Evolutionary conservation across 2,888 invertebrate species (phyloP).

Genomic region (Torymus auratus): DNA sequence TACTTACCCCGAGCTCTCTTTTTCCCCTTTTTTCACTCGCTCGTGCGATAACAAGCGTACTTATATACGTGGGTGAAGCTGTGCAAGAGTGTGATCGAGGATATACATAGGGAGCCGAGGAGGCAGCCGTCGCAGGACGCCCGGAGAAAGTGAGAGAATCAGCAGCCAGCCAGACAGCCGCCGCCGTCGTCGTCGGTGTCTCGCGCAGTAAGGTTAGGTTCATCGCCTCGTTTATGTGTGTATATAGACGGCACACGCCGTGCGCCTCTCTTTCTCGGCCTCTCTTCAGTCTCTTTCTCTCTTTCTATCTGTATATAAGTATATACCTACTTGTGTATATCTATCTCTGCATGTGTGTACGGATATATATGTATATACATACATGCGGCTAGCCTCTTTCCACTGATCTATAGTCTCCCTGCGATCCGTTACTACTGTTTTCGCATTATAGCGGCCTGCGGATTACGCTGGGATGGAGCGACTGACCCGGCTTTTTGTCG

Average conservation of each 20-base stretch:
- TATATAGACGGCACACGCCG: neutral
- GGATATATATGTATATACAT: too few species aligned
- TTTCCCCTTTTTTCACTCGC: neutral
- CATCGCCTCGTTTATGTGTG: conserved; percentile 21
- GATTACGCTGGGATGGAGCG: too few species aligned
- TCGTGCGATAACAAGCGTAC: neutral
- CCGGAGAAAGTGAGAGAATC: neutral
- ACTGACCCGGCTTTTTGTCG: too few species aligned
- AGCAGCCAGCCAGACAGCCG: conserved; percentile 3
- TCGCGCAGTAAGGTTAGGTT: conserved; percentile 51
- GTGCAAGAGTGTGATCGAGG: neutral
- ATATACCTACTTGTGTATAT: neutral
- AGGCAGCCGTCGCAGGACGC: neutral
- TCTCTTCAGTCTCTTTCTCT: neutral
- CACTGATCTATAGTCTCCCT: too few species aligned
- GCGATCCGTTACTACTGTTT: too few species aligned
- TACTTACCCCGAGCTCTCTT: too few species aligned
- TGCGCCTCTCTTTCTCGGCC: neutral
- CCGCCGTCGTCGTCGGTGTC: conserved; percentile 1
- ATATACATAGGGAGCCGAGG: neutral
- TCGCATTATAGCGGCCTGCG: too few species aligned
- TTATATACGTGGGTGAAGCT: neutral
- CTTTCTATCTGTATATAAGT: too few species aligned
- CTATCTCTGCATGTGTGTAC: too few species aligned
- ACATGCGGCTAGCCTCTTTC: too few species aligned